Base-by-base conservation (phyloP, 2,888 invertebrate species). In the Galeopsomyia nigrocyanea region DNA sequence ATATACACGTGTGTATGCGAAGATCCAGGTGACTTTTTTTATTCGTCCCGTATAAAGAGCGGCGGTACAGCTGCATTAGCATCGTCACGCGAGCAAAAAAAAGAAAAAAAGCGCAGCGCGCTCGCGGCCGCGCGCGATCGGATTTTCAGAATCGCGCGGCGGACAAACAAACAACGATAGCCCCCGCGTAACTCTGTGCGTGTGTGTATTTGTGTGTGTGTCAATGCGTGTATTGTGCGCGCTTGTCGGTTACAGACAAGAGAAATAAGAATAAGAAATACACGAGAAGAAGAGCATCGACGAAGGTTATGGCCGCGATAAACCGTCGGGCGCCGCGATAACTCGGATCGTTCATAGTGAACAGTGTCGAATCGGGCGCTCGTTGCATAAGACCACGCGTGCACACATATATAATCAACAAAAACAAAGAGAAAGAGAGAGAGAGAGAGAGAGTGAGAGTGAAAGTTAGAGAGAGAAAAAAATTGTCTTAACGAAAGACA, bases 231-330 rank as follows among this genome's bases (percentile, higher is more conserved):
- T n/a, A n/a, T n/a, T n/a, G n/a, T n/a, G n/a, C n/a, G n/a, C n/a
- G n/a, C n/a, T 39, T 13, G 46, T 13, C 17, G 17, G 19, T n/a
- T 46, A 9, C 21, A 14, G 58, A 16, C 31, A n/a, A 58, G 26
- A 3, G 19, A 16, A 58, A n/a, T 14, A 16, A 51, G 19, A 31
- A 51, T 39, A 50, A 65, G 56, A 64, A 21, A 19, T 55, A 26
- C 31, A 26, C 26, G 5, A 26, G 26, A 39, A 62, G 53, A 57
- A 56, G 58, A 47, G 46, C 71, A 39, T 75, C 78, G 81, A 78
- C 63, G 79, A 81, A 83, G 82, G 83, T 84, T 82, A 83, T 82
- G 83, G 81, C 80, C 81, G 81, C 80, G 84, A 84, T 84, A 83
- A 83, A 81, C 78, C 78, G 76, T 73, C 76, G 55, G 21, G 16